Percentiles rank a stretch among this genome's conserved stretches.
phyloP scores from a whole-genome alignment of 2,113 vertebrate genomes.

The Spilogale gracilis region DNA sequence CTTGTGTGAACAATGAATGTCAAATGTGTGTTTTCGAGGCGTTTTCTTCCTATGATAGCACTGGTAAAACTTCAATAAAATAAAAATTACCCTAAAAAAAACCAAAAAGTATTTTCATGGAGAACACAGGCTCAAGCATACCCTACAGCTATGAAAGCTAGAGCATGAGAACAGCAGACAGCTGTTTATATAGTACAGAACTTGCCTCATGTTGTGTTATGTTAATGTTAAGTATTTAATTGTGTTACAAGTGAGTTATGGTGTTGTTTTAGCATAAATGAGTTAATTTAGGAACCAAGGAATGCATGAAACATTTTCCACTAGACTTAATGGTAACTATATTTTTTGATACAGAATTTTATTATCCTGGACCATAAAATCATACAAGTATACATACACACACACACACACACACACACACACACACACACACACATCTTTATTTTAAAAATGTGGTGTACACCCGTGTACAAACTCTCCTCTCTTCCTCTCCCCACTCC shows the following conservation, averaged over 20 bases:
- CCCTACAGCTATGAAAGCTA: neutral
- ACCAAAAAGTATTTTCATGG: neutral
- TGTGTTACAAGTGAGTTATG: neutral
- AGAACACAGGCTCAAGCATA: neutral
- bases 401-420: neutral
- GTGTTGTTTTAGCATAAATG: neutral
- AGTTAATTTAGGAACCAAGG: neutral
- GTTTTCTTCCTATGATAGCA: too few relatives aligned
- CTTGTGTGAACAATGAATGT: neutral
- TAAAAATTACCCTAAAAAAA: too few relatives aligned
- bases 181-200: too few relatives aligned
- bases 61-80: too few relatives aligned
- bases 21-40: neutral
- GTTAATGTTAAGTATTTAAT: neutral
- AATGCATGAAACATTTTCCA: neutral
- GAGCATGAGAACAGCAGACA: accelerated
- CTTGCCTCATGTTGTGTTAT: neutral
- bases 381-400: neutral
- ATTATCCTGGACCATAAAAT: neutral
- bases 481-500: too few relatives aligned
- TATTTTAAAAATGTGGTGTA: conserved; percentile 64
- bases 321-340: neutral
- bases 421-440: neutral
- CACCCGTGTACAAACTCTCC: neutral
- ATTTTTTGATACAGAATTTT: neutral